Base-by-base conservation (phyloP, 2,888 invertebrate species). In the Synergus laeviventris region DNA sequence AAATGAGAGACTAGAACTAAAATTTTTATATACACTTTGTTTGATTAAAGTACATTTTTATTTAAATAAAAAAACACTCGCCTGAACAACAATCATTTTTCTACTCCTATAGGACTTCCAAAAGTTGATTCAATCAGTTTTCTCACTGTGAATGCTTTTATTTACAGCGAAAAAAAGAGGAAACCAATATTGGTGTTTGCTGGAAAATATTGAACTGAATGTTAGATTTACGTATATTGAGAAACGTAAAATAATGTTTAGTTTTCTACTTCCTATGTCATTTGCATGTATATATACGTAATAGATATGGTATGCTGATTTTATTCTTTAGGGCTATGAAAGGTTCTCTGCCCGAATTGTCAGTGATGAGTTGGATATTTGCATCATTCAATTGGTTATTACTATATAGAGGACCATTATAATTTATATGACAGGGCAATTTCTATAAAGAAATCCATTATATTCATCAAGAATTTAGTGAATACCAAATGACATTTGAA, bases 261-360 rank as follows among this genome's bases (percentile, higher is more conserved):
- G 74, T 81, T 82, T 79, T 81, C 81, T 81, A 83, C 81, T 81
- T 82, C 81, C 82, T 80, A 78, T 9, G 18, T 66, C 74, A 60
- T 73, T 73, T 76, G 76, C 14, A 75, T 78, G 76, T 77, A 75
- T 79, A 76, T 77, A 64, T 54, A n/a, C n/a, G n/a, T n/a, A n/a
- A n/a, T n/a, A 61, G 77, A 77, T 66, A 79, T 78, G 81, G 78
- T 79, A 59, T 77, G 79, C n/a, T 81, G 80, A 81, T 79, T 82
- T 79, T 78, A 79, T 82, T 83, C 76, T 74, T 74, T 56, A 49
- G 16, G 62, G 74, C 54, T 70, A 75, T 76, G 75, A 77, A 76
- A 74, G 76, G 76, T 77, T 49, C 78, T 45, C 42, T 59, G 74
- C 54, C 62, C 59, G 79, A 75, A 80, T 81, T 81, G 79, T 83